Conservation (phyloP, 2,888 invertebrate genomes). For the Liopterus haemorrhoidalis region DNA sequence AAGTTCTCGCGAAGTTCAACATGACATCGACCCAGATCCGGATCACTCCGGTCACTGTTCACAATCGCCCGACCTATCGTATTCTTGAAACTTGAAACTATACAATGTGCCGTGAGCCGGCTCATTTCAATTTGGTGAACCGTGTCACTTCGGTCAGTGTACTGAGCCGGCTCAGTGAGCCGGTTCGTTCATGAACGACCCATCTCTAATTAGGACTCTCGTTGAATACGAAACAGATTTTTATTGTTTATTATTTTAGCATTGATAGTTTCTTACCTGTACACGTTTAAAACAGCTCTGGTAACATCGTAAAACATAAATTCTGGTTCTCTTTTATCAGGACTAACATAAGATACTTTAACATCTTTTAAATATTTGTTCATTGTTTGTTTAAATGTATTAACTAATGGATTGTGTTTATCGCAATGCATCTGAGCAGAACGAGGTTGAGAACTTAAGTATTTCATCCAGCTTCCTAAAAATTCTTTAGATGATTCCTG, state of each 20-base stretch:
- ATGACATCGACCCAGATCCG: too few species aligned
- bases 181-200: too few species aligned
- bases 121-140: too few species aligned
- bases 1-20: too few species aligned
- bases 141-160: too few species aligned
- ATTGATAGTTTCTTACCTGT: constrained; percentile 57
- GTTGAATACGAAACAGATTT: too few species aligned
- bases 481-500: constrained; percentile 71
- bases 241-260: neutral
- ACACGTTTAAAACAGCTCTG: constrained; percentile 73
- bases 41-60: too few species aligned
- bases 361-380: constrained; percentile 74
- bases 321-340: constrained; percentile 87
- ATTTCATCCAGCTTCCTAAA: constrained; percentile 69
- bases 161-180: too few species aligned
- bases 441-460: constrained; percentile 65
- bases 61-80: too few species aligned
- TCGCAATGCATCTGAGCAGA: constrained; percentile 66
- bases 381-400: constrained; percentile 65
- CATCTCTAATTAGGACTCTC: too few species aligned
- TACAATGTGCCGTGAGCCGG: too few species aligned
- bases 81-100: too few species aligned
- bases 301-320: constrained; percentile 84
- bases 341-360: constrained; percentile 58
- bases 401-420: constrained; percentile 62